Conservation (phyloP, 2,888 invertebrate genomes). For the Ectemnius cavifrons region DNA sequence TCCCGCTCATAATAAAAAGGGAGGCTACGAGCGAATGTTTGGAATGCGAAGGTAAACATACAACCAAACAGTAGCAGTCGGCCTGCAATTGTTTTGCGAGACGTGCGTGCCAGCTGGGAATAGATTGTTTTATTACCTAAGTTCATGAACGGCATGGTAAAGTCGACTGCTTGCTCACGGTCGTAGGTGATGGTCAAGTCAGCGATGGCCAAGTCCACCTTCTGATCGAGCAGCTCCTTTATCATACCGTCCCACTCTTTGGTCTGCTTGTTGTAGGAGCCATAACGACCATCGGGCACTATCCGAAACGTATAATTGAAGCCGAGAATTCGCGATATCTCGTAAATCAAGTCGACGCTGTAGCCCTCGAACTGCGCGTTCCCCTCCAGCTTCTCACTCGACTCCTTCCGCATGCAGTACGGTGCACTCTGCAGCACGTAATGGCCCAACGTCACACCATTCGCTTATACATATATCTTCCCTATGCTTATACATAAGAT, state of each 20-base stretch:
- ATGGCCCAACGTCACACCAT: conserved; percentile 34
- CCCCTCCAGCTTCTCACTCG: conserved; percentile 89
- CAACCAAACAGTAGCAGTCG: no score
- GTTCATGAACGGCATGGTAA: conserved; percentile 96
- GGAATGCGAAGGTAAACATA: no score
- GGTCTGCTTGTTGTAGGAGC: conserved; percentile 88
- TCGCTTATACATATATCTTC: background rate
- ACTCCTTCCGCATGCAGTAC: conserved; percentile 96
- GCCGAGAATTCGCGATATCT: conserved; percentile 91
- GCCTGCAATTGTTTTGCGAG: no score
- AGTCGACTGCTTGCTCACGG: conserved; percentile 90
- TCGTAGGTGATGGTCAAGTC: conserved; percentile 98
- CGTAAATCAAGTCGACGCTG: conserved; percentile 94
- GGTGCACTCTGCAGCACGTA: conserved; percentile 88
- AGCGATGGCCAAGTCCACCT: conserved; percentile 97
- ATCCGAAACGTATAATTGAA: conserved; percentile 93
- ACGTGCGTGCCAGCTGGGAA: no score
- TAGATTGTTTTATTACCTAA: conserved; percentile 82
- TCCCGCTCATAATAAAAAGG: no score
- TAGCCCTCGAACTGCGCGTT: conserved; percentile 97
- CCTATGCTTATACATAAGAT: no score
- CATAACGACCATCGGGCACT: conserved; percentile 92
- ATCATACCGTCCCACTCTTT: conserved; percentile 97
- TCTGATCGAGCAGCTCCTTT: conserved; percentile 90
- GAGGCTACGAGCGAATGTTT: no score